Evolutionary conservation across 2,888 invertebrate species (phyloP), one percentile per base, ranked within the genome.

Genomic region (Yponomeuta plumbellus): DNA sequence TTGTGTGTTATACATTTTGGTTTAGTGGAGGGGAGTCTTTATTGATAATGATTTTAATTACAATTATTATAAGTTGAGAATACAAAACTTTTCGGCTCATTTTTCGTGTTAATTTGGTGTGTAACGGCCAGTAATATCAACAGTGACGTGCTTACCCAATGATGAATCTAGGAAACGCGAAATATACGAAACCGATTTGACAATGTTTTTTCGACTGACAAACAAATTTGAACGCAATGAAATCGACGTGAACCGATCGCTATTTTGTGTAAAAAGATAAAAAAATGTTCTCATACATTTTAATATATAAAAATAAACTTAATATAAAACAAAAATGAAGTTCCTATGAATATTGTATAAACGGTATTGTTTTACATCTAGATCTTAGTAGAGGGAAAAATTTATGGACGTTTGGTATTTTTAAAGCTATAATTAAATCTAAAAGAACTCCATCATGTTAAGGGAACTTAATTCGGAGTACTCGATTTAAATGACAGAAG

Each of bases 281-380:
- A 85, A 87, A 71, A 72, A 71, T 81, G 81, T 89, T 88, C 88
- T 89, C 88, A 85, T 88, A 85, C 86, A 87, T 80, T 87, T 87
- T 88, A 69, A 88, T 90, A 88, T 89, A 89, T 89, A 83, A 88
- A 87, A 88, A 87, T 88, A 87, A 90, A 90, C 86, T 88, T 78
- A 89, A 88, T 84, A 89, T 11, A 34, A 62, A 88, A 90, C 89
- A 90, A 90, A 89, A 90, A 90, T 89, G 88, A 90, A 91, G 91
- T 91, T 90, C 91, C 91, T 91, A 91, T 90, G 86, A 88, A 88
- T 88, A 88, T 88, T 90, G 88, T 90, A 89, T 90, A 89, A 89
- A 90, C 83, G 80, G 88, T 90, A 89, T 90, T 90, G 85, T 90
- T 88, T 90, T 89, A 89, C 90, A 88, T 89, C 90, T 90, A 90